These are phyloP conservation scores for Protophormia terraenovae DNA, from an alignment of 2,888 invertebrate genomes.

Conservation along the genomic window DNA sequence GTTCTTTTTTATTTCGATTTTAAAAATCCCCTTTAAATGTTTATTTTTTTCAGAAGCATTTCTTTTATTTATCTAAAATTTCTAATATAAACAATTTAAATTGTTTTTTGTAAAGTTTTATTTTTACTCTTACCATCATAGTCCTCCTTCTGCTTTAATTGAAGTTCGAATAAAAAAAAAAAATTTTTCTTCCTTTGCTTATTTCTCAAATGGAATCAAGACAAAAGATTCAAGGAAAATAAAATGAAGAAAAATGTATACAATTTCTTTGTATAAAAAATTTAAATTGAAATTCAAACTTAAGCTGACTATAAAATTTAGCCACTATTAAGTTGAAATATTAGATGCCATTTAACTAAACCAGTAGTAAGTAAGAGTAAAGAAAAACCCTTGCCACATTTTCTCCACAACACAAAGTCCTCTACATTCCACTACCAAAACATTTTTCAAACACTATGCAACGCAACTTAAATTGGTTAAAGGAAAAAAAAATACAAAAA, in stretches of 20 bases:
- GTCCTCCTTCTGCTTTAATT: not conserved
- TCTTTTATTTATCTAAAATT: too few species aligned
- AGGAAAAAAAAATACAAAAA: not conserved
- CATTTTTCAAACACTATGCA: not conserved
- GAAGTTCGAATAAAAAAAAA: not conserved
- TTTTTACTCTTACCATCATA: not conserved
- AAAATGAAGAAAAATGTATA: constrained; percentile 23
- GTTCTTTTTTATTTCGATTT: too few species aligned
- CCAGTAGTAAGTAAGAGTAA: constrained; percentile 5
- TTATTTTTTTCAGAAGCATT: too few species aligned
- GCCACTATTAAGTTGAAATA: constrained; percentile 54
- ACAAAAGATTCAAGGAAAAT: constrained; percentile 27
- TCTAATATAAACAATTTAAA: not conserved
- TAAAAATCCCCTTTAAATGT: too few species aligned
- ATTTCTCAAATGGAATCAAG: constrained; percentile 27
- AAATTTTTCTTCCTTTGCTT: constrained; percentile 4
- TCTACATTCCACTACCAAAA: not conserved
- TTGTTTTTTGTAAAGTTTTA: not conserved
- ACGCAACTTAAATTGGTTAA: constrained; percentile 26
- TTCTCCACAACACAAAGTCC: not conserved
- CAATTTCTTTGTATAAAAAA: constrained; percentile 38
- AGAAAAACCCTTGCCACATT: not conserved
- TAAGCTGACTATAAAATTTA: constrained; percentile 35
- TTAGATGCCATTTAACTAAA: constrained; percentile 57
- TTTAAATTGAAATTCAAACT: constrained; percentile 40